Evolutionary conservation across 2,113 vertebrate species (phyloP), one percentile per base, ranked within the genome.

Genomic region (Sinocyclocheilus anshuiensis): DNA sequence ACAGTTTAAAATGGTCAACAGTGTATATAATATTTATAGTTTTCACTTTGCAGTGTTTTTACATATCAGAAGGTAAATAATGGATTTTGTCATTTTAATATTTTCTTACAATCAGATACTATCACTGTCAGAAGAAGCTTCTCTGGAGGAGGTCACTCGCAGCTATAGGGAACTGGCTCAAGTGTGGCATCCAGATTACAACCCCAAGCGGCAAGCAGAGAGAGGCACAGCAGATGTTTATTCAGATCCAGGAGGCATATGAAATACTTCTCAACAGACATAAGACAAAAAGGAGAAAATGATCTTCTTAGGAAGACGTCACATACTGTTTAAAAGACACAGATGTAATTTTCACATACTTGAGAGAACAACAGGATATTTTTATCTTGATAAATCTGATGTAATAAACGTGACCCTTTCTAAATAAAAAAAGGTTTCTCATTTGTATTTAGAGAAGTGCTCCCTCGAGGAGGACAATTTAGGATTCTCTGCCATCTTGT

Each of bases 111-210:
- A 83, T 71, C 48, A 98, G 97, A 92, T 97, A 67, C 91, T 98
- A 78, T 96, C 94, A 9, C 48, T 98, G 72, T 75, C 89, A 1
- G 81, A 88, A 3, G 94, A 95, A 6, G 94, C 96, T 42, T 92
- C 96, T 13, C 1, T 91, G 33, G 96, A 97, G 88, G 96, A 97
- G 24, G 95, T 98, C 89, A 94, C 93, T 24, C 92, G 48, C 39
- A 95, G 93, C 87, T 97, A 97, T 84, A 90, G 92, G 75, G 95
- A 97, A 59, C 91, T 96, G 81, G 96, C 94, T 83, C 97, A 97
- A 89, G 82, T 91, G 20, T 98, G 97, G 96, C 97, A 98, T 83
- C 97, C 97, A 5, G 97, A 98, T 91, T 96, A 96, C 89, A 98
- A 97, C 91, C 92, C 81, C 45, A 93, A 94, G 33, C 92, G 89